These are phyloP conservation scores for Sciaenops ocellatus DNA, from an alignment of 2,797 vertebrate species.

Conservation along the genomic window DNA sequence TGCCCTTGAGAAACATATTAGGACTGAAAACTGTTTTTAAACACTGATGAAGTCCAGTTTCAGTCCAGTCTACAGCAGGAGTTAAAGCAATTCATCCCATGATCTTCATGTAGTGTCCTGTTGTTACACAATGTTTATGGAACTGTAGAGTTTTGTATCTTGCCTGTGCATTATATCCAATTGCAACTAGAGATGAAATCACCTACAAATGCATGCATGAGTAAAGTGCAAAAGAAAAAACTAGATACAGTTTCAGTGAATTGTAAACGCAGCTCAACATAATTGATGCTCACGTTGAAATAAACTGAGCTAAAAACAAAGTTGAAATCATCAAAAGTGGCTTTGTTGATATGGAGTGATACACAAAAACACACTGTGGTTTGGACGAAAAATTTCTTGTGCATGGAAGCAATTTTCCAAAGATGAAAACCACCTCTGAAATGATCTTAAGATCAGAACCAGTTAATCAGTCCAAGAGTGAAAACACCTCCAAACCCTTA, in stretches of 20 bases:
- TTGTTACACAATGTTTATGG: neutral
- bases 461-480: conserved; percentile 30
- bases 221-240: neutral
- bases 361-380: conserved; percentile 15
- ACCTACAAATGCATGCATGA: neutral
- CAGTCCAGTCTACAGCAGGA: neutral
- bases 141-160: neutral
- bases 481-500: conserved; percentile 44
- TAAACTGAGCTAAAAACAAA: neutral
- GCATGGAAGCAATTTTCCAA: conserved; percentile 29
- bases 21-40: neutral
- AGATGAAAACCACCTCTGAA: conserved; percentile 9
- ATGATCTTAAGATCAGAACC: conserved; percentile 6
- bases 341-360: conserved; percentile 9
- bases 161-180: neutral
- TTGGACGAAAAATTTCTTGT: neutral
- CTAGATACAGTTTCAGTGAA: neutral
- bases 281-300: conserved; percentile 10
- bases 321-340: conserved; percentile 18
- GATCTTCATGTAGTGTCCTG: conserved; percentile 6
- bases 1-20: conserved; percentile 32
- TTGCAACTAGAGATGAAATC: neutral
- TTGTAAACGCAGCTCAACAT: conserved; percentile 1
- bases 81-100: neutral
- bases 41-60: neutral